Evolutionary conservation across 2,888 invertebrate genomes (phyloP), one percentile per base, ranked within the genome.

Genomic region (Formica aserva): DNA sequence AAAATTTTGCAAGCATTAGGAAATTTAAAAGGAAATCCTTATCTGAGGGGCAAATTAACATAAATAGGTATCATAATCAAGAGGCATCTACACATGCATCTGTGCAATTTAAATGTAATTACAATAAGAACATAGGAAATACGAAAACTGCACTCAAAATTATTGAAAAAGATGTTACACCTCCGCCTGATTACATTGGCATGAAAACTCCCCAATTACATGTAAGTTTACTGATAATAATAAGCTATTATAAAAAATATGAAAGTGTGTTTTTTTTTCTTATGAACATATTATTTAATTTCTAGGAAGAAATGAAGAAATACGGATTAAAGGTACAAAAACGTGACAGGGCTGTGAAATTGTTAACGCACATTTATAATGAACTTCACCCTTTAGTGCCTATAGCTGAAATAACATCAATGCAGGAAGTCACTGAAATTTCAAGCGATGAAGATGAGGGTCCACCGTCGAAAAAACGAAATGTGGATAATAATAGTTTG

Each of bases 301-400:
- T 92, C 5, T 92, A 96, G 96, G 94, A 93, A 92, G 95, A 95
- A 89, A 93, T 96, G 78, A 93, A 95, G 35, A 95, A 95, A 88
- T 95, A 95, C 91, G 96, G 96, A 48, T 92, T 96, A 8, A 95
- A 95, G 85, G 94, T 95, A 41, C 93, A 96, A 57, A 95, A 95
- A 35, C 95, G 95, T 80, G 94, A 95, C 22, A 95, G 95, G 91
- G 96, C 96, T 83, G 95, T 95, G 66, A 92, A 94, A 84, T 89
- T 96, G 74, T 93, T 96, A 76, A 94, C 95, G 62, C 95, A 96
- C 84, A 96, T 96, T 87, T 96, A 96, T 90, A 94, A 96, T n/a
- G 95, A 96, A 88, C 95, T 96, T 38, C 96, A 96, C 92, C 95
- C 95, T 66, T 83, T 90, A 38, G 88, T 93, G n/a, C 48, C 82